Conservation (phyloP, 2,888 invertebrate species). For the Cerastoderma edule region DNA sequence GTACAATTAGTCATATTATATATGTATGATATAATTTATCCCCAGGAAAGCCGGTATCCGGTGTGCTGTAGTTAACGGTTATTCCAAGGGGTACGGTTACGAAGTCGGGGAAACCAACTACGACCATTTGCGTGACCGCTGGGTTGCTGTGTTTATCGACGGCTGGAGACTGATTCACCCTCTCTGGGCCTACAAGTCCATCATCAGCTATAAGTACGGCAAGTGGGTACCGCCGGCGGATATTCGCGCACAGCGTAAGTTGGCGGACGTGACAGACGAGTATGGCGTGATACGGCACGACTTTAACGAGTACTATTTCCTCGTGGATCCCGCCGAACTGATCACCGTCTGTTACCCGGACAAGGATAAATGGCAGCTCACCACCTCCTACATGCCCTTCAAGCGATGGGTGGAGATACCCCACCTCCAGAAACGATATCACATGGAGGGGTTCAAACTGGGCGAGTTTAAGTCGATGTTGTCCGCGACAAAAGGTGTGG, state of each 20-base stretch:
- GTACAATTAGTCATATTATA: no score
- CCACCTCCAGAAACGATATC: constrained; percentile 54
- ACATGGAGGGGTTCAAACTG: constrained; percentile 54
- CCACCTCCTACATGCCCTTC: constrained; percentile 35
- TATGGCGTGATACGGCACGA: constrained; percentile 31
- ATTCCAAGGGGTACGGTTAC: constrained; percentile 63
- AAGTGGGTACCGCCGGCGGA: constrained; percentile 44
- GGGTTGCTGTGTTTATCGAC: constrained; percentile 63
- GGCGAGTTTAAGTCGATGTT: constrained; percentile 50
- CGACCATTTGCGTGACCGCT: constrained; percentile 51
- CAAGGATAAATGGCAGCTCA: constrained; percentile 60
- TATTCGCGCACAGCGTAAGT: constrained; percentile 7
- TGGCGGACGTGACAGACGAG: constrained; percentile 23
- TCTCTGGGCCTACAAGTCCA: constrained; percentile 59
- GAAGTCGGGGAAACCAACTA: constrained; percentile 58
- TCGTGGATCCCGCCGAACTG: constrained; percentile 58
- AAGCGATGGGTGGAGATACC: constrained; percentile 53
- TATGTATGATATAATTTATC: no score
- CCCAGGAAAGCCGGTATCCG: constrained; percentile 58
- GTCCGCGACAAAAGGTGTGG: constrained; percentile 49
- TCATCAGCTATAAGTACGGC: constrained; percentile 55
- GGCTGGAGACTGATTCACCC: constrained; percentile 65
- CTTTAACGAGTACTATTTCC: constrained; percentile 65
- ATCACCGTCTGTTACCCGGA: constrained; percentile 60
- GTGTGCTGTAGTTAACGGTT: constrained; percentile 61